Conservation (phyloP, 2,113 vertebrate species). For the Lasiurus cinereus region DNA sequence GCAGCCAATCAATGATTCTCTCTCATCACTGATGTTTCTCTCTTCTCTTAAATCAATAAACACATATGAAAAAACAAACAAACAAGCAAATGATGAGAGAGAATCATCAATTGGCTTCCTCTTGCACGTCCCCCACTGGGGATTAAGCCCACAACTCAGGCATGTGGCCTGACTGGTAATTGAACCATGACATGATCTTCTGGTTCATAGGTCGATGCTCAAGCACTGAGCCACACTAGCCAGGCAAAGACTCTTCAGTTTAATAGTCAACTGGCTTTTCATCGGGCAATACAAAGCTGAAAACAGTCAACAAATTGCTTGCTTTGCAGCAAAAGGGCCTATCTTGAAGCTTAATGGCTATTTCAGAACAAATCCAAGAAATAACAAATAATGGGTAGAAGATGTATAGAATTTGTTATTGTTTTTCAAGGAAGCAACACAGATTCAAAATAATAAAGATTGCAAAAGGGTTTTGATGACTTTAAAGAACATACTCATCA, state of each 20-base stretch:
- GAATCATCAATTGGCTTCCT: no score
- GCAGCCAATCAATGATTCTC: no score
- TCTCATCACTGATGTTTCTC: no score
- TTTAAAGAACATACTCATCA: not conserved
- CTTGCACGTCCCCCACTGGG: no score
- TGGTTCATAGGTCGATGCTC: no score
- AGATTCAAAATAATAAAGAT: not conserved
- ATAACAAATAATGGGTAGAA: not conserved
- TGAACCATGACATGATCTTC: no score
- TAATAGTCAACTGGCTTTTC: not conserved
- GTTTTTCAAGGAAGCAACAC: not conserved
- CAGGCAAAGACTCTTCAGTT: not conserved
- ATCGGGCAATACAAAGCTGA: not conserved
- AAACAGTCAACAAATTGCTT: not conserved
- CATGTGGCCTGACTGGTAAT: no score
- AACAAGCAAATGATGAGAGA: no score
- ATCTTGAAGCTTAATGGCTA: not conserved
- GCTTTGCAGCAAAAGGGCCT: not conserved
- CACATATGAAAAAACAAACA: no score
- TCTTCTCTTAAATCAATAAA: no score
- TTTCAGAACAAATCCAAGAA: not conserved
- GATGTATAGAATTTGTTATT: not conserved
- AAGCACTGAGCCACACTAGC: no score
- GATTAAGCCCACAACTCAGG: no score
- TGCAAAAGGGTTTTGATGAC: not conserved